phyloP scores from a whole-genome alignment of 2,113 vertebrate genomes.

The Aegithalos caudatus region DNA sequence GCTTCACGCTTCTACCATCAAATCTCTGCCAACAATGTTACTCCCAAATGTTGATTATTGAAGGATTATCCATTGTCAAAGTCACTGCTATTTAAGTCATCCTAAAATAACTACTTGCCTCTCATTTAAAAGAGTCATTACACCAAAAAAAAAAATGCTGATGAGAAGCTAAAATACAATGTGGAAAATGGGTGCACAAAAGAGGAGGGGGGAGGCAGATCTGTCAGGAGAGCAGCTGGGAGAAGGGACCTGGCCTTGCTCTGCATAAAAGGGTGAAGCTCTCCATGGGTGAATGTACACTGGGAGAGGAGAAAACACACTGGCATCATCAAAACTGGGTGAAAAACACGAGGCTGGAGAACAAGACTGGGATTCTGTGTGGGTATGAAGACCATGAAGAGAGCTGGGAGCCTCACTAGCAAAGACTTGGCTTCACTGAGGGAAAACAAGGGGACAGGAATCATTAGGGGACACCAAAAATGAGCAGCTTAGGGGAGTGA shows the following conservation, averaged over 20 bases:
- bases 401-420: background rate
- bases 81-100: background rate
- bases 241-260: background rate
- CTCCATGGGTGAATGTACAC: background rate
- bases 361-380: background rate
- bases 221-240: background rate
- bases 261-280: rapidly evolving
- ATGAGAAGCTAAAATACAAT: background rate
- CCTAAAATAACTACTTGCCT: background rate
- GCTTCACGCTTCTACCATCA: background rate
- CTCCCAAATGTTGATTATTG: background rate
- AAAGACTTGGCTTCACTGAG: background rate
- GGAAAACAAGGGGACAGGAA: rapidly evolving
- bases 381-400: background rate
- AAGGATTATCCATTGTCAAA: constrained; percentile 1
- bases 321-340: background rate
- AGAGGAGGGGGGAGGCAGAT: too few species aligned
- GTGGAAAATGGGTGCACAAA: background rate
- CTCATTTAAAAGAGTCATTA: background rate
- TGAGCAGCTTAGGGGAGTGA: too few species aligned
- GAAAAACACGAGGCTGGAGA: background rate
- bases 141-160: background rate
- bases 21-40: background rate
- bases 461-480: background rate
- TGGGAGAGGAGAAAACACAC: background rate